Evolutionary conservation across 2,888 invertebrate species (phyloP).

Genomic region (Thymelicus sylvestris): DNA sequence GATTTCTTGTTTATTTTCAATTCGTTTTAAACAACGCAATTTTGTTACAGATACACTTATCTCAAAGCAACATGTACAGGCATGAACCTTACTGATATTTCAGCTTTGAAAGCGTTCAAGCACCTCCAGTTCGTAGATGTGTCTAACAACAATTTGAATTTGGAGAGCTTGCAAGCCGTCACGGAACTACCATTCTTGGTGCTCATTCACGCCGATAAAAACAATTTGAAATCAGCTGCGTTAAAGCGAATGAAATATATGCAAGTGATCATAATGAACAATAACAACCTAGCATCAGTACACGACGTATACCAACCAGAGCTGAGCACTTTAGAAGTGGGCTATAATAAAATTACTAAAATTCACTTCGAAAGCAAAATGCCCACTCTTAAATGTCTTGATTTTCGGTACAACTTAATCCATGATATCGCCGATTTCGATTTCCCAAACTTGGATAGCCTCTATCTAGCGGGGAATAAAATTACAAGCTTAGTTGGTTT

Average conservation of each 20-base stretch:
- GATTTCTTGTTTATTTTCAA: not conserved
- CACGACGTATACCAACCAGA: slow-evolving; percentile 81
- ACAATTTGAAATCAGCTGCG: slow-evolving; percentile 74
- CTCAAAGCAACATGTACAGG: slow-evolving; percentile 80
- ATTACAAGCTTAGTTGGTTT: slow-evolving; percentile 86
- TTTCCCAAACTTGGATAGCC: slow-evolving; percentile 85
- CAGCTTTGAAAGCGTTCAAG: slow-evolving; percentile 75
- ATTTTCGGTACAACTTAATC: slow-evolving; percentile 81
- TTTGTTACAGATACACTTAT: slow-evolving; percentile 81
- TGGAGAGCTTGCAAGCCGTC: slow-evolving; percentile 76
- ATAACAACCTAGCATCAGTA: slow-evolving; percentile 80
- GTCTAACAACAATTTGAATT: slow-evolving; percentile 79
- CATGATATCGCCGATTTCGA: slow-evolving; percentile 71
- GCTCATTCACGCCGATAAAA: slow-evolving; percentile 84
- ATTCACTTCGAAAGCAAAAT: slow-evolving; percentile 60
- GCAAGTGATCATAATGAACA: slow-evolving; percentile 85
- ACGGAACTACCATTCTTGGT: slow-evolving; percentile 81
- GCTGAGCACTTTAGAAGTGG: slow-evolving; percentile 83
- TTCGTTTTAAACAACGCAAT: not conserved
- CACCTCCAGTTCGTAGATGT: slow-evolving; percentile 85
- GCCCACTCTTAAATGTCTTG: slow-evolving; percentile 78
- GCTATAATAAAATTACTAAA: slow-evolving; percentile 71
- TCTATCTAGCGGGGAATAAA: slow-evolving; percentile 91
- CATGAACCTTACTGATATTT: slow-evolving; percentile 80
- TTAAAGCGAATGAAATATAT: slow-evolving; percentile 82